These are phyloP conservation scores for Melanotaenia pygmaea DNA, from an alignment of 2,797 vertebrate genomes.

Conservation along the genomic window DNA sequence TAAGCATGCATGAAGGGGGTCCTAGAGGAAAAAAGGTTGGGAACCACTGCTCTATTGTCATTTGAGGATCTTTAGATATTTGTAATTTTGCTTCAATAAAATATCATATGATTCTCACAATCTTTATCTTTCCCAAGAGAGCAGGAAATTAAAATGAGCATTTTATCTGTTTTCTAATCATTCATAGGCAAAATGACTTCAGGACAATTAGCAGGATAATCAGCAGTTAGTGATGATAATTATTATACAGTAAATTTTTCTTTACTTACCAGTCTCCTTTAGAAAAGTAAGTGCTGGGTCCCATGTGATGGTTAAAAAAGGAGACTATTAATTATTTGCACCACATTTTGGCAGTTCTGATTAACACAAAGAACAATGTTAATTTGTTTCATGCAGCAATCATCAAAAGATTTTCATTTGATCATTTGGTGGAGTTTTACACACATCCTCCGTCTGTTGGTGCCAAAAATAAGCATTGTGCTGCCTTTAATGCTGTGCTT, in stretches of 20 bases:
- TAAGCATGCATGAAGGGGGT: no score
- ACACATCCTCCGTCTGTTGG: not conserved
- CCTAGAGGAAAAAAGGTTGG: no score
- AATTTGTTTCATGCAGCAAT: slow-evolving; percentile 38
- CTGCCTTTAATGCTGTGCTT: slow-evolving; percentile 17
- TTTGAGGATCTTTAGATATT: not conserved
- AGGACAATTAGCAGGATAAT: slow-evolving; percentile 8
- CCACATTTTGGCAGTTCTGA: slow-evolving; percentile 24
- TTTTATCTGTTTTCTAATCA: slow-evolving; percentile 12
- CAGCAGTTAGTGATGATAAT: slow-evolving; percentile 18
- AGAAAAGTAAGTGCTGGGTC: slow-evolving; percentile 8
- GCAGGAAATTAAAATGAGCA: slow-evolving; percentile 16
- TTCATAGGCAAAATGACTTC: slow-evolving; percentile 8
- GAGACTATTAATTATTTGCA: slow-evolving; percentile 40
- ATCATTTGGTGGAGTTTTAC: slow-evolving; percentile 13
- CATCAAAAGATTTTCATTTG: slow-evolving; percentile 27
- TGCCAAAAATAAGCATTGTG: slow-evolving; percentile 12
- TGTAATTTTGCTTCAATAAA: not conserved
- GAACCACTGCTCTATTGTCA: not conserved
- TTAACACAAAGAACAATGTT: slow-evolving; percentile 29
- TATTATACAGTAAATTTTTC: not conserved
- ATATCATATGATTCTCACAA: not conserved
- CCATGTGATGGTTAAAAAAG: slow-evolving; percentile 19
- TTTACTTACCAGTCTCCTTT: slow-evolving; percentile 14
- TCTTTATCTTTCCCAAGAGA: not conserved